Evolutionary conservation across 2,797 vertebrate species (phyloP), one percentile per base, ranked within the genome.

Genomic region (Coendou prehensilis): DNA sequence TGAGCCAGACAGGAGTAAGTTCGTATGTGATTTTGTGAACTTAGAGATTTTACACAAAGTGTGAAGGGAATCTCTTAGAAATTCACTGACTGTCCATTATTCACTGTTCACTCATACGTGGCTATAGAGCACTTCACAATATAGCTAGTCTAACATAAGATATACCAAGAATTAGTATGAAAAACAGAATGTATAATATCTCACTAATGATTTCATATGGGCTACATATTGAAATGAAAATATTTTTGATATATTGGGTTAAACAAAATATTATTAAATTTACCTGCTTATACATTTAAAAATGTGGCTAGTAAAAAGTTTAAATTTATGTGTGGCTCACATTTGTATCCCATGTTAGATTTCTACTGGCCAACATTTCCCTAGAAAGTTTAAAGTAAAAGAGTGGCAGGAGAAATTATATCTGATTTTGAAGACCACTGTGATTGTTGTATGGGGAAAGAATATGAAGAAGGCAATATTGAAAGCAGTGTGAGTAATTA

Each of bases 31-130:
- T 67, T 87, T 79, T 94, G 33, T 61, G 20, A 91, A 93, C 11
- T 30, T 69, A 76, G 1, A 14, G 28, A 82, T 57, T 95, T 81
- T 93, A 95, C 37, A 50, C 13, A 78, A 79, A 89, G 18, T 91
- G 5, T 54, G 26, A 93, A 81, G 30, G 5, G 10, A 75, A 67
- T 84, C 33, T 13, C 11, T 26, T 56, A 61, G 41, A 71, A 93
- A 10, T 82, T 91, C 2, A 63, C 47, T 87, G 45, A 45, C 41
- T 14, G 11, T 30, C 6, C 28, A 78, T 17, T 52, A 78, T 33
- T 78, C 47, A 78, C 0, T 54, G 47, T 50, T 33, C 47, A 61
- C 9, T 3, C 6, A 47, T 18, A 9, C 54, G 14, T 92, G 1
- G 1, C 57, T 86, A 67, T 50, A 73, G 33, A 92, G 28, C 64